Percentiles rank a stretch among this genome's conserved stretches.
Conservation (phyloP, 1,140 invertebrate genomes). For the Lasioglossum albipes region DNA sequence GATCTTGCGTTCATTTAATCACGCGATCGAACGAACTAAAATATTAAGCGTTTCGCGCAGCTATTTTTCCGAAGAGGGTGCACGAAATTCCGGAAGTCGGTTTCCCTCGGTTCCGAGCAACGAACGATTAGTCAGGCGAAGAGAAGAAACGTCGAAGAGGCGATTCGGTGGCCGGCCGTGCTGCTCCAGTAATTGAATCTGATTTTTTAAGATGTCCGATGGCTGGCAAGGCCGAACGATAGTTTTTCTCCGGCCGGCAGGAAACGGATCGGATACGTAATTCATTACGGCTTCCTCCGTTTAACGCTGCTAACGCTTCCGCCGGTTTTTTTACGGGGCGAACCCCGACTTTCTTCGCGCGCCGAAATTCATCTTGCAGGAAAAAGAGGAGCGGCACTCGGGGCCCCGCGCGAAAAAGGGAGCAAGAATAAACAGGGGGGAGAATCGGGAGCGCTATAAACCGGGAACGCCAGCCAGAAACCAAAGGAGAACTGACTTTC, state of each 20-base stretch:
- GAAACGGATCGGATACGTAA: conserved; percentile 3
- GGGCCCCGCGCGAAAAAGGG: neutral
- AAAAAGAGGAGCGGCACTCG: neutral
- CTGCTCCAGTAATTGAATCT: conserved; percentile 1
- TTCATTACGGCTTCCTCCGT: conserved; percentile 1
- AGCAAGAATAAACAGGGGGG: neutral
- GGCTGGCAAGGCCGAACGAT: neutral
- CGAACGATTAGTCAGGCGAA: too few relatives aligned
- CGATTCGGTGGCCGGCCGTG: neutral
- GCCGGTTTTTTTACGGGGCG: neutral
- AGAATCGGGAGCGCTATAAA: conserved; percentile 1
- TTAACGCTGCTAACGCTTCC: conserved; percentile 1
- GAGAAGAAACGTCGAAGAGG: neutral
- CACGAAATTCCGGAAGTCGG: too few relatives aligned
- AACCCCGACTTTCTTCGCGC: neutral
- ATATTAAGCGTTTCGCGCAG: too few relatives aligned
- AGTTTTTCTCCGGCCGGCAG: conserved; percentile 1
- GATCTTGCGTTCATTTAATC: too few relatives aligned
- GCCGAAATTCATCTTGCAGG: neutral
- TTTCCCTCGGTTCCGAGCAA: too few relatives aligned
- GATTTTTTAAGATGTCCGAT: conserved; percentile 2
- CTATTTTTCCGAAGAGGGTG: too few relatives aligned
- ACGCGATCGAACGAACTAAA: too few relatives aligned
- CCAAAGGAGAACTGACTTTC: neutral
- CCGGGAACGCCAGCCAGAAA: neutral